phyloP scores from a whole-genome alignment of 2,113 vertebrate genomes.

The Clarias batrachus region DNA sequence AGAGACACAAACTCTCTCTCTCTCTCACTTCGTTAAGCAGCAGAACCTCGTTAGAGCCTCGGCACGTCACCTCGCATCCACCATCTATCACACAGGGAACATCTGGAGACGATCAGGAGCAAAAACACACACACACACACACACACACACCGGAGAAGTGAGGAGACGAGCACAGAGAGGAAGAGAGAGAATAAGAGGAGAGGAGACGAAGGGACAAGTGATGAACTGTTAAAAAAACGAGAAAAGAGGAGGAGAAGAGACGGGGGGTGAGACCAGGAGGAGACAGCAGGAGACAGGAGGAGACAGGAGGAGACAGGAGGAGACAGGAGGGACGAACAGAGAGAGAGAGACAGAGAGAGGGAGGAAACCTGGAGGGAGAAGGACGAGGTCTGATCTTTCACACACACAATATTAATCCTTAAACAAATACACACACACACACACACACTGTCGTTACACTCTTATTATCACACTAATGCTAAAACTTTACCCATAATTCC shows the following conservation, averaged over 20 bases:
- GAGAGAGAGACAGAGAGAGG: conserved; percentile 39
- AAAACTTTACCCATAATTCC: conserved; percentile 11
- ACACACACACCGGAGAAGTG: background rate
- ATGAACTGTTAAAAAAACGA: no score
- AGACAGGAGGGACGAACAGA: background rate
- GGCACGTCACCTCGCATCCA: conserved; percentile 5
- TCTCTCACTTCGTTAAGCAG: conserved; percentile 7
- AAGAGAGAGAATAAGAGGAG: background rate
- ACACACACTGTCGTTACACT: background rate
- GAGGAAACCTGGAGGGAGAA: background rate
- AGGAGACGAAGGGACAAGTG: background rate
- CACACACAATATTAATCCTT: background rate
- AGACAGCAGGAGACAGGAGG: conserved; percentile 11
- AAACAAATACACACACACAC: background rate
- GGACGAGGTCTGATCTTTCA: background rate
- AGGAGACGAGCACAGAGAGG: background rate
- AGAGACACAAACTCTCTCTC: background rate
- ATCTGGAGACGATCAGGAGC: conserved; percentile 3
- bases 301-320: background rate
- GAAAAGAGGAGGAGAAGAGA: conserved; percentile 28
- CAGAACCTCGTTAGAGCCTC: conserved; percentile 22
- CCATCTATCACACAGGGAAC: conserved; percentile 9
- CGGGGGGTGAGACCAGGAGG: background rate
- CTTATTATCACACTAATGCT: background rate
- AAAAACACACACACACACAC: background rate